Evolutionary conservation across 1,140 invertebrate genomes (phyloP), one percentile per base, ranked within the genome.

Genomic region (Parasteatoda tepidariorum): DNA sequence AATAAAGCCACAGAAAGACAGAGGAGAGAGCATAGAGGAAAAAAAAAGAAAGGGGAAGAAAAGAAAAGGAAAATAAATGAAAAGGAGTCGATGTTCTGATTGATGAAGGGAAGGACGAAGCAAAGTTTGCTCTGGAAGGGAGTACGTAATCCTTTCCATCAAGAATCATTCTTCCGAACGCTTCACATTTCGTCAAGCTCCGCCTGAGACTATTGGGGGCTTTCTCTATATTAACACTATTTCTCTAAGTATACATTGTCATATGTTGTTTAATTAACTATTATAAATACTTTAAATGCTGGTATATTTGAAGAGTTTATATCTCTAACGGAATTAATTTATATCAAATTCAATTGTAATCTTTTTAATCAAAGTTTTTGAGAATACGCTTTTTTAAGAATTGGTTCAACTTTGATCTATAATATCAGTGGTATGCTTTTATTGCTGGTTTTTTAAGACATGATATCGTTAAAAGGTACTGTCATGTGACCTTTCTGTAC

Each of bases 141-240:
- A 74, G 41, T 62, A 48, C n/a, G 71, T 74, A 74, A 74, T 74
- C 71, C 71, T 31, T 74, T 74, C 55, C 71, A 74, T 74, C 71
- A 74, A 74, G 71, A 74, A 74, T 34, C 71, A 48, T 38, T 74
- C 71, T 74, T 74, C 71, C 71, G 30, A 26, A 55, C 57, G 57
- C 31, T 62, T 74, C 71, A 62, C 71, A 31, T 74, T 74, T 61
- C 71, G 71, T 71, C 68, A 71, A 55, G 68, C 68, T 33, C 48
- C 41, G 68, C 48, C 68, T 55, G 26, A 3, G n/a, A 18, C 33
- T 15, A 26, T 13, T 7, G n/a, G 71, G 71, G 71, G 28, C 71
- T 74, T 74, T 74, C 71, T 30, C 34, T 59, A 48, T 48, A 48
- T 48, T 48, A 48, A 48, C 38, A 9, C 9, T 18, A n/a, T n/a